Evolutionary conservation across 2,888 invertebrate genomes (phyloP), one percentile per base, ranked within the genome.

Genomic region (Gryllus longicercus): DNA sequence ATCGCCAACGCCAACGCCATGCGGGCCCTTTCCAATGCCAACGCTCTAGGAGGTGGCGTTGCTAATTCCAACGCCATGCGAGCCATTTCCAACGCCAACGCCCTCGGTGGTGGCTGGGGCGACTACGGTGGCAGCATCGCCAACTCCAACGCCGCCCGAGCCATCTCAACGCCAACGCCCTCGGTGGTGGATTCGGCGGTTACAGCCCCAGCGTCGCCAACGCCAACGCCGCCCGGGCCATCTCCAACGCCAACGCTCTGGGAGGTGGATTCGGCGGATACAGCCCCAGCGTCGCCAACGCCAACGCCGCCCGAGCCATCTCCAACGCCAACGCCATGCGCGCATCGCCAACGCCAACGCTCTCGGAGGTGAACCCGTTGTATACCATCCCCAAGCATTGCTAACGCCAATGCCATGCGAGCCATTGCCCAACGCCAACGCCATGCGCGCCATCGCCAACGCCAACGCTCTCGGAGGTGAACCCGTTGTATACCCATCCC

Each of bases 71-170:
- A 63, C n/a, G 63, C 63, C n/a, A 5, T 8, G 11, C 63, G 63
- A 63, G 63, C 63, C 63, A 63, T 63, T 63, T 63, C 63, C n/a
- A 63, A 63, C 63, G 63, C 63, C 63, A 63, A 63, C 63, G 63
- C 63, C 8, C 63, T 63, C n/a, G 63, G 63, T 1, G 63, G 63
- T 16, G 63, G 63, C 4, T 14, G 14, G n/a, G 63, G 16, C 5
- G n/a, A 63, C n/a, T 63, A 3, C 16, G 8, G n/a, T 63, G 63
- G 4, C n/a, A n/a, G 16, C 63, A 16, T 63, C n/a, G 63, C 63
- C 63, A 63, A 63, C 63, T 11, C 63, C 63, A 63, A 63, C 63
- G 63, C 63, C 63, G 63, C 63, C 16, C 14, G 63, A 63, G 63
- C 63, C 63, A 63, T 63, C 14, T 14, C n/a, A 63, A 63, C 63